Evolutionary conservation across 2,888 invertebrate genomes (phyloP), one percentile per base, ranked within the genome.

Genomic region (Lasioglossum villosulum): DNA sequence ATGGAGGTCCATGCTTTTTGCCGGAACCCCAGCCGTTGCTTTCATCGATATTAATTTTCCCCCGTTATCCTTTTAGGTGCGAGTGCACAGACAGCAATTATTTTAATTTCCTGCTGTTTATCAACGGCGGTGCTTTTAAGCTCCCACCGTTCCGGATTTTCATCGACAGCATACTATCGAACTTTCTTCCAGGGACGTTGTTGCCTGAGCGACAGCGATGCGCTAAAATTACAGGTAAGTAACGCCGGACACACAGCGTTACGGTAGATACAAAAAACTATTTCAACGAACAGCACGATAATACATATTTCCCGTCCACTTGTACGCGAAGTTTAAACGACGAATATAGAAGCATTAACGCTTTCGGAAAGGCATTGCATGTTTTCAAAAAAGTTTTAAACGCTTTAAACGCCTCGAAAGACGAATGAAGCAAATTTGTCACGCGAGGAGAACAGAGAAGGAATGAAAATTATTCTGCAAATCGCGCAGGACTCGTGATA

Each of bases 21-120:
- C 68, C 37, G 23, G 74, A 30, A 12, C 10, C 10, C 42, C 68
- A 52, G 19, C 34, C 73, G 34, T 39, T 42, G 71, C 68, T 74
- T 75, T 77, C 84, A 73, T 70, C 68, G 76, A 76, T 84, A 84
- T 85, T 80, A 85, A 76, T 79, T 74, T 30, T 52, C 52, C 12
- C 52, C 63, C 27, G 45, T 78, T 48, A 45, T 52, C 75, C 52
- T 34, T 75, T 73, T 37, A 45, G 37, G 59, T 48, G 78, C 37
- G 45, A 84, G 63, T 39, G 34, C 74, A 23, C 66, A n/a, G 52
- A 10, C 34, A 39, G 45, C 45, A 84, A 78, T 84, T 78, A 78
- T 73, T 85, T 73, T 48, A 73, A 84, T 84, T 79, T 68, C 63
- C 45, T n/a, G 39, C 48, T 76, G 66, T 75, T 72, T 37, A 52